phyloP scores from a whole-genome alignment of 2,797 vertebrate genomes.

The Simalia tracyae region DNA sequence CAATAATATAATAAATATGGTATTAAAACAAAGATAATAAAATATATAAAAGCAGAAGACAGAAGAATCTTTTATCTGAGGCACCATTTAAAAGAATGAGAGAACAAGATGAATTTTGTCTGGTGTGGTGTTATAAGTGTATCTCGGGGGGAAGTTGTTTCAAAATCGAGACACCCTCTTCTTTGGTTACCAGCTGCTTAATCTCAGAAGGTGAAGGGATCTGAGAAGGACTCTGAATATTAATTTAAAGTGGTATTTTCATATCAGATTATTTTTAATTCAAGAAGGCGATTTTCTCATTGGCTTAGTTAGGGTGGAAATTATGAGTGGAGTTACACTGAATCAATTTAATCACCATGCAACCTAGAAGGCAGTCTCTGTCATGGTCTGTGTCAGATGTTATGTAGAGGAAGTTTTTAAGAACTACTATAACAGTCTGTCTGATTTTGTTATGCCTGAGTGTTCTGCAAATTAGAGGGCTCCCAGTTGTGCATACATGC shows the following conservation, averaged over 20 bases:
- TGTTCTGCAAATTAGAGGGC: neutral
- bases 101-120: neutral
- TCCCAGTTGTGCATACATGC: neutral
- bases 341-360: neutral
- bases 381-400: neutral
- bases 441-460: neutral
- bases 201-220: neutral
- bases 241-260: neutral
- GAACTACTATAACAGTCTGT: neutral
- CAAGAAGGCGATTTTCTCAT: neutral
- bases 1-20: neutral
- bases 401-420: neutral
- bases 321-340: neutral
- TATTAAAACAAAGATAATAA: neutral
- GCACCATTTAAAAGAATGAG: neutral
- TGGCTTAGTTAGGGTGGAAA: neutral
- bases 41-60: constrained; percentile 4
- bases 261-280: neutral
- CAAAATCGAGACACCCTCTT: neutral
- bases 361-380: neutral
- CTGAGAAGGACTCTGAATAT: neutral
- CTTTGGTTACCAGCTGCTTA: neutral
- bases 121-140: neutral
- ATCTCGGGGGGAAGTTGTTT: neutral
- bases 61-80: neutral